A percentile compares a stretch with the other conserved stretches of the same genome.
These are phyloP conservation scores for Apodemia duryi DNA, from an alignment of 2,888 invertebrate genomes.

Conservation along the genomic window DNA sequence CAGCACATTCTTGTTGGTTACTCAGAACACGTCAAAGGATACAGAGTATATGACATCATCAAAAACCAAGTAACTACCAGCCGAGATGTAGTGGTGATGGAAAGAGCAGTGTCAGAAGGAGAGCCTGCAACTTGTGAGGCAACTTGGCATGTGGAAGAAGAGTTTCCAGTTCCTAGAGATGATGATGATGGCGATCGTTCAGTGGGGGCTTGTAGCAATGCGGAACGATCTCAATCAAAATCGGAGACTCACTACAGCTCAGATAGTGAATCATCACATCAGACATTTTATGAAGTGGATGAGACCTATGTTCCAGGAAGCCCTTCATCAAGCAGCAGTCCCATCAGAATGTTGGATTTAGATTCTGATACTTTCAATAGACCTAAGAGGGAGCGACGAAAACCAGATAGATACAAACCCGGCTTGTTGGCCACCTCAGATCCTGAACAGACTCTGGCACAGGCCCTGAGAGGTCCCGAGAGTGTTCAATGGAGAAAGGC, in stretches of 20 bases:
- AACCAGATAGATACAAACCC: not conserved
- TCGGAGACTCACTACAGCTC: not conserved
- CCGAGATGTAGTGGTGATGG: conserved; percentile 9
- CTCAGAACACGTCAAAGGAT: not conserved
- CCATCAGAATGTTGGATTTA: not conserved
- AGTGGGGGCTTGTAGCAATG: not conserved
- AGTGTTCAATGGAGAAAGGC: conserved; percentile 17
- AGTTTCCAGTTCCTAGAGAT: not conserved
- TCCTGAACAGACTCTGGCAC: not conserved
- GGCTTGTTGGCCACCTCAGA: not conserved
- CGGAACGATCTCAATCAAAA: not conserved
- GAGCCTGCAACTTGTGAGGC: not conserved
- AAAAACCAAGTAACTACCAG: not conserved
- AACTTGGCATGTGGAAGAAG: not conserved
- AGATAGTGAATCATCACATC: not conserved
- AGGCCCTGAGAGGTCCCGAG: not conserved
- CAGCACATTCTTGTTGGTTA: not conserved
- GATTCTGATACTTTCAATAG: not conserved
- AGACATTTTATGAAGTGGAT: conserved; percentile 1
- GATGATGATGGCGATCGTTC: not conserved
- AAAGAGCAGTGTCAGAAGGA: not conserved
- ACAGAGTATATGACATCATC: not conserved
- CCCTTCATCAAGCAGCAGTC: conserved; percentile 4
- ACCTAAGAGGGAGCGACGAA: not conserved
- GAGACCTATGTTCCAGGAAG: conserved; percentile 8